These are phyloP conservation scores for Aphelocoma californica DNA, from an alignment of 2,797 vertebrate genomes.

Conservation along the genomic window DNA sequence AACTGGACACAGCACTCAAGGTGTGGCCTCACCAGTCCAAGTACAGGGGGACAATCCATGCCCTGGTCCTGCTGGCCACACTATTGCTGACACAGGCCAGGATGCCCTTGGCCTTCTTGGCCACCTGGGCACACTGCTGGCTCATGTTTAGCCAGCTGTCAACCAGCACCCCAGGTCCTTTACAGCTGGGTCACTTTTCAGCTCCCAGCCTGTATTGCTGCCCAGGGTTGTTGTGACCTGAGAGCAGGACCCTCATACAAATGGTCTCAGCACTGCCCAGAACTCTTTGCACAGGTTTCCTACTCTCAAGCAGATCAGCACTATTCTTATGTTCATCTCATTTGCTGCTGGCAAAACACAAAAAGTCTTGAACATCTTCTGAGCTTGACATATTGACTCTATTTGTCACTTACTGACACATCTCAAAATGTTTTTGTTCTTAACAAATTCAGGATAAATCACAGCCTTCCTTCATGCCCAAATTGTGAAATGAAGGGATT, in stretches of 20 bases:
- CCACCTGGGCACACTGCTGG: no score
- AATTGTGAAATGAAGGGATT: not conserved
- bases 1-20: fast-evolving
- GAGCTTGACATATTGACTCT: not conserved
- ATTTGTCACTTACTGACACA: not conserved
- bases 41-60: fast-evolving
- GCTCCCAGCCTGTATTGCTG: fast-evolving
- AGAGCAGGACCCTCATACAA: not conserved
- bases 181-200: not conserved
- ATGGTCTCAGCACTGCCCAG: not conserved
- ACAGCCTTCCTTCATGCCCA: not conserved
- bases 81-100: not conserved
- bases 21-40: fast-evolving
- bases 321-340: not conserved
- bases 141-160: not conserved
- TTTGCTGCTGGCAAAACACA: not conserved
- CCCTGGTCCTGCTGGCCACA: not conserved
- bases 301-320: not conserved
- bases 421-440: not conserved
- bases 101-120: not conserved
- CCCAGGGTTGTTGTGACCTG: not conserved
- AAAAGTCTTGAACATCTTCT: not conserved
- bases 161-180: not conserved
- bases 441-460: not conserved
- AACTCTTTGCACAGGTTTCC: not conserved